These are phyloP conservation scores for Indicator maculatus DNA, from an alignment of 2,113 vertebrate species.

Conservation along the genomic window DNA sequence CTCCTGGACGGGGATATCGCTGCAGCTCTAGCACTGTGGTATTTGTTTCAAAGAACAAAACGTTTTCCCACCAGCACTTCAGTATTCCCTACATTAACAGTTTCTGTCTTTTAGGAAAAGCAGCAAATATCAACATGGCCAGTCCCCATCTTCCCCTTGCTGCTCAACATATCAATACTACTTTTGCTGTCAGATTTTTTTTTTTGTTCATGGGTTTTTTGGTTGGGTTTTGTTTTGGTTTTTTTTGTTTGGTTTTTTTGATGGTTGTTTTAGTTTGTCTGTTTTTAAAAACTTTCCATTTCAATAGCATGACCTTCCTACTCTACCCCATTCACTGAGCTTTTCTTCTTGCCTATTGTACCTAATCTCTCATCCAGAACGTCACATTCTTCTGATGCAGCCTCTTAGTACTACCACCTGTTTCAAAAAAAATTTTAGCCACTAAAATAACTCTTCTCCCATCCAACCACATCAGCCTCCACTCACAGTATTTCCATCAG, in stretches of 20 bases:
- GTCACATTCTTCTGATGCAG: not conserved
- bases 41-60: not conserved
- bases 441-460: not conserved
- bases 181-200: not conserved
- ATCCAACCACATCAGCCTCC: not conserved
- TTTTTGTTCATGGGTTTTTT: not conserved
- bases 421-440: not conserved
- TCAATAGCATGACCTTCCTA: not conserved
- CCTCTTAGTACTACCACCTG: not conserved
- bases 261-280: not conserved
- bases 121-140: not conserved
- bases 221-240: not conserved
- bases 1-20: not conserved
- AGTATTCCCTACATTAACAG: not conserved
- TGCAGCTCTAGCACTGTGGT: not conserved
- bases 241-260: no score
- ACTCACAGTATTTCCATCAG: not conserved
- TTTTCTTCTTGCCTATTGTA: not conserved
- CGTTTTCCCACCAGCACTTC: rapidly evolving
- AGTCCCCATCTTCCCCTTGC: not conserved
- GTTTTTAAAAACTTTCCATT: not conserved
- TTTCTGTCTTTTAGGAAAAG: not conserved
- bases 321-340: not conserved
- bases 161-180: not conserved
- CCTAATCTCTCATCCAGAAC: not conserved